A percentile compares a stretch with the other conserved stretches of the same genome.
phyloP scores from a whole-genome alignment of 2,113 vertebrate species.

The Trematocara unimaculatum region DNA sequence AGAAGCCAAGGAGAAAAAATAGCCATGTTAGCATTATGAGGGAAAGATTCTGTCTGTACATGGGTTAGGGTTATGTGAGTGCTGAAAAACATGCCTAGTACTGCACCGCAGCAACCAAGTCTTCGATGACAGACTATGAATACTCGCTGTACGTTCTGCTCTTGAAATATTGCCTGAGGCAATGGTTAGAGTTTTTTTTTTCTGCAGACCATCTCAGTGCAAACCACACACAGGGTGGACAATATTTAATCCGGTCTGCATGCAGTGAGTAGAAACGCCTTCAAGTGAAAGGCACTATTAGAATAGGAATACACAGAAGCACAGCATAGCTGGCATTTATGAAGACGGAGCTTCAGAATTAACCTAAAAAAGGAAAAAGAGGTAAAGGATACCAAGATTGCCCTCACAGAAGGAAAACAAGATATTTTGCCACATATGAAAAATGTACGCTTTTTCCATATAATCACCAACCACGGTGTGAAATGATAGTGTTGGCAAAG shows the following conservation, averaged over 20 bases:
- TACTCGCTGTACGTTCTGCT: neutral
- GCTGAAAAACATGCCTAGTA: conserved; percentile 35
- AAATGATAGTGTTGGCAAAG: neutral
- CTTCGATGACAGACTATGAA: conserved; percentile 40
- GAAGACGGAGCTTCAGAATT: neutral
- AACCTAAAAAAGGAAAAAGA: neutral
- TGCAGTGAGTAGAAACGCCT: neutral
- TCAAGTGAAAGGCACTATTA: conserved; percentile 8
- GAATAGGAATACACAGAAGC: neutral
- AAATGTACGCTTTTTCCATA: neutral
- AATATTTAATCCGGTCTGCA: conserved; percentile 7
- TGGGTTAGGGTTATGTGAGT: conserved; percentile 20
- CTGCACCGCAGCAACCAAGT: conserved; percentile 27
- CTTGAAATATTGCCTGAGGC: conserved; percentile 12
- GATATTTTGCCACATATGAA: neutral
- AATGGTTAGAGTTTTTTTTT: neutral
- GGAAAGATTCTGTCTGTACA: conserved; percentile 42
- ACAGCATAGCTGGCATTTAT: neutral
- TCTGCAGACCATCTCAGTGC: conserved; percentile 1
- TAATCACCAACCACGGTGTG: neutral
- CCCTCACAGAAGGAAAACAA: neutral
- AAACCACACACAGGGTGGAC: conserved; percentile 33
- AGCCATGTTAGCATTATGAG: conserved; percentile 10
- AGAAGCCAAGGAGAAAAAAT: conserved; percentile 15
- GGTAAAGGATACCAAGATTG: neutral